Percentiles rank a stretch among this genome's conserved stretches.
Evolutionary conservation across 2,797 vertebrate species (phyloP).

Genomic region (Syngnathus acus): DNA sequence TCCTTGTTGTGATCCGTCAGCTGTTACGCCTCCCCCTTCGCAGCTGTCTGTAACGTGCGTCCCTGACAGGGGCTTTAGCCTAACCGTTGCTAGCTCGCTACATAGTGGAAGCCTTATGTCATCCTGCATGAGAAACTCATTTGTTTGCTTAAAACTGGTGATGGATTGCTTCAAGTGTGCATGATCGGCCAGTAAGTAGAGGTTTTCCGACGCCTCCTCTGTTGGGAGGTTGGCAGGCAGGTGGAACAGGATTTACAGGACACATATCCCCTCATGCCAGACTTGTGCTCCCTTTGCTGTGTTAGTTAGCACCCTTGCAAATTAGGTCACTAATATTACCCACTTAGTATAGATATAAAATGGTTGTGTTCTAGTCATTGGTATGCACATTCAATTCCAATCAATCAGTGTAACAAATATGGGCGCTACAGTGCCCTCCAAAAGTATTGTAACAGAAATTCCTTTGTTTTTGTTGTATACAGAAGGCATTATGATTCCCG

Average conservation of each 20-base stretch:
- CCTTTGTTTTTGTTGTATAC: too few relatives aligned
- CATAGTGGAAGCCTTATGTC: conserved; percentile 38
- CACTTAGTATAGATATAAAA: not conserved
- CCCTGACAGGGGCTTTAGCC: conserved; percentile 41
- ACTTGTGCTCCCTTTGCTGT: conserved; percentile 16
- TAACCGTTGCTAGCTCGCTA: conserved; percentile 27
- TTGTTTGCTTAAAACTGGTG: not conserved
- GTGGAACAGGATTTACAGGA: conserved; percentile 67
- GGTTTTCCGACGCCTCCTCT: conserved; percentile 20
- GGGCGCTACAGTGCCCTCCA: too few relatives aligned
- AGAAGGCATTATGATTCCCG: too few relatives aligned
- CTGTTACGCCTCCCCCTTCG: conserved; percentile 26
- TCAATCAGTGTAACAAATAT: too few relatives aligned
- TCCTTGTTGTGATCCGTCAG: conserved; percentile 34
- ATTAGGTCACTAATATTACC: not conserved
- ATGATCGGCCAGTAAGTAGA: not conserved
- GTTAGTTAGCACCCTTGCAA: not conserved
- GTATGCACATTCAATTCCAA: not conserved
- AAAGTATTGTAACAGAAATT: too few relatives aligned
- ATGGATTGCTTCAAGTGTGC: not conserved
- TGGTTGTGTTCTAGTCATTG: not conserved
- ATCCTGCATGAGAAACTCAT: conserved; percentile 17
- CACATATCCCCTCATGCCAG: conserved; percentile 32
- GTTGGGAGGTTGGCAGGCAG: conserved; percentile 45
- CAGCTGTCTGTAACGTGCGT: conserved; percentile 56